Evolutionary conservation across 2,888 invertebrate species (phyloP).

Genomic region (Limnephilus auricula): DNA sequence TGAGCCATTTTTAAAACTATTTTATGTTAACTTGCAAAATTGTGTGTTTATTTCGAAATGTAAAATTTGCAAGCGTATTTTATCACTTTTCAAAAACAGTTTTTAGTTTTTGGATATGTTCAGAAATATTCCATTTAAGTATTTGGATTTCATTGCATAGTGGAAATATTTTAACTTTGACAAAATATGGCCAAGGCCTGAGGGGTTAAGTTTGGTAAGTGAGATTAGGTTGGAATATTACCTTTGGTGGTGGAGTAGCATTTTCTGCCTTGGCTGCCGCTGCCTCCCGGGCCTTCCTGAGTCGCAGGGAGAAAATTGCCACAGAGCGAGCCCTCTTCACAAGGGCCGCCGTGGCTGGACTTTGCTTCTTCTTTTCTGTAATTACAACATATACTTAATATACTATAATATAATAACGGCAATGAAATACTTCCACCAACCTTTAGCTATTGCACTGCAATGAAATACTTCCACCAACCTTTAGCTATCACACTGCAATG

Average conservation of each 20-base stretch:
- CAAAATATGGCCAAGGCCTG: too few relatives aligned
- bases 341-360: slow-evolving; percentile 83
- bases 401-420: not conserved
- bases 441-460: slow-evolving; percentile 70
- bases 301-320: slow-evolving; percentile 89
- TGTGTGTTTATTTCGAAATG: too few relatives aligned
- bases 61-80: too few relatives aligned
- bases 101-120: too few relatives aligned
- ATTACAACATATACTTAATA: not conserved
- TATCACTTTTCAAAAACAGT: too few relatives aligned
- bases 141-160: too few relatives aligned
- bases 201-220: not conserved
- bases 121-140: too few relatives aligned
- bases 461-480: too few relatives aligned
- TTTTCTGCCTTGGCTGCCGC: slow-evolving; percentile 81
- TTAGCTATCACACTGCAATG: too few relatives aligned
- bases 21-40: too few relatives aligned
- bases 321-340: slow-evolving; percentile 91
- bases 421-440: slow-evolving; percentile 66
- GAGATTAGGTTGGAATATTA: not conserved
- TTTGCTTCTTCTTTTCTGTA: slow-evolving; percentile 78
- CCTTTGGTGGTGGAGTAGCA: slow-evolving; percentile 67
- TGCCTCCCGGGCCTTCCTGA: slow-evolving; percentile 88
- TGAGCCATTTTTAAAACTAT: too few relatives aligned
- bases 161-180: too few relatives aligned